These are phyloP conservation scores for Choreutis nemorana DNA, from an alignment of 2,888 invertebrate species.

Conservation along the genomic window DNA sequence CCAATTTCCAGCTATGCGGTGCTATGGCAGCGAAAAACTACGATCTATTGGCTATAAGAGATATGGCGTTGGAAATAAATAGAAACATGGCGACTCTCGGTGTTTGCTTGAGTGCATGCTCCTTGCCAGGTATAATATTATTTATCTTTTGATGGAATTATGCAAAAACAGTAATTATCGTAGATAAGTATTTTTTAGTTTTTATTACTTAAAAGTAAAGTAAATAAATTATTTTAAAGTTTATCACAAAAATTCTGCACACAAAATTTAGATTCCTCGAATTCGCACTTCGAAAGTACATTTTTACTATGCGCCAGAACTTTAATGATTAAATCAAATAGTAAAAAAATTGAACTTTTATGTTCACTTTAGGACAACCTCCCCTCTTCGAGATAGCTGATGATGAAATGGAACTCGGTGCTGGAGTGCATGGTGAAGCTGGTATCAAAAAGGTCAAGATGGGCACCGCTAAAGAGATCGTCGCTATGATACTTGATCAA, in stretches of 20 bases:
- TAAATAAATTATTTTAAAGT: background rate
- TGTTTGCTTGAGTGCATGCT: constrained; percentile 72
- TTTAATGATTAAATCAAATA: too few relatives aligned
- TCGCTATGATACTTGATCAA: constrained; percentile 52
- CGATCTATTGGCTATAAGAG: constrained; percentile 63
- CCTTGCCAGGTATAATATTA: constrained; percentile 63
- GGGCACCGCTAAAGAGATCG: constrained; percentile 52
- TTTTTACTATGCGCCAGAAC: too few relatives aligned
- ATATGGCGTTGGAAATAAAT: constrained; percentile 48
- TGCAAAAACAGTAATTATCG: background rate
- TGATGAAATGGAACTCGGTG: constrained; percentile 73
- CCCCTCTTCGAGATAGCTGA: constrained; percentile 69
- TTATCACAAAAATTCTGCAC: too few relatives aligned
- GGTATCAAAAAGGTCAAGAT: constrained; percentile 53
- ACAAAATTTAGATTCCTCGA: too few relatives aligned
- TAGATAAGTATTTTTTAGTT: background rate
- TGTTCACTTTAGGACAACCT: constrained; percentile 47
- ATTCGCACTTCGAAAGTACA: too few relatives aligned
- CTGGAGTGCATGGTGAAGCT: constrained; percentile 65
- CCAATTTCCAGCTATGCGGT: constrained; percentile 71
- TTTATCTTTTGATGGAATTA: background rate
- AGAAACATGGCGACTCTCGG: constrained; percentile 74
- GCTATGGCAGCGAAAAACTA: constrained; percentile 73
- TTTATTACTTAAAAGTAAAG: background rate
- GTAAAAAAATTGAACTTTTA: background rate